A percentile compares a stretch with the other conserved stretches of the same genome.
phyloP scores from a whole-genome alignment of 2,113 vertebrate species.

The Monopterus albus region DNA sequence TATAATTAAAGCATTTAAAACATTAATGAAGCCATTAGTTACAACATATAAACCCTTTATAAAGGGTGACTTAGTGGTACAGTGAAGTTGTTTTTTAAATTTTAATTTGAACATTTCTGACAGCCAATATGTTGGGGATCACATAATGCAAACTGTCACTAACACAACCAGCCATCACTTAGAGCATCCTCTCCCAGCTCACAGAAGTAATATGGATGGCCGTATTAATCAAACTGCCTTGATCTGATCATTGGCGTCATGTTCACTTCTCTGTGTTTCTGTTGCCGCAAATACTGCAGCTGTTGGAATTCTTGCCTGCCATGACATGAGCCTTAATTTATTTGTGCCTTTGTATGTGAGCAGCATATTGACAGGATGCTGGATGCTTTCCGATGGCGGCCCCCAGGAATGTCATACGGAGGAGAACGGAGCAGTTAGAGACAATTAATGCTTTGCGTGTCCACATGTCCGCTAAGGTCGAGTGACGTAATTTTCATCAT shows the following conservation, averaged over 20 bases:
- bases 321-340: slow-evolving; percentile 53
- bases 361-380: slow-evolving; percentile 43
- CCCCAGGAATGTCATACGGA: slow-evolving; percentile 42
- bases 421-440: slow-evolving; percentile 12
- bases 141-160: slow-evolving; percentile 15
- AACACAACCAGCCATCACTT: neutral
- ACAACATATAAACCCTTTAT: neutral
- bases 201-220: slow-evolving; percentile 25
- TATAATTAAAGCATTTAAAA: too few relatives aligned
- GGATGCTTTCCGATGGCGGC: slow-evolving; percentile 54
- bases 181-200: neutral
- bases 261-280: slow-evolving; percentile 30
- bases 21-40: too few relatives aligned
- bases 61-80: neutral
- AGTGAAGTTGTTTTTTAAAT: neutral
- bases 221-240: slow-evolving; percentile 28
- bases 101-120: neutral
- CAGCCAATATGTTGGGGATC: too few relatives aligned
- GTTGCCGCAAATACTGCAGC: slow-evolving; percentile 24
- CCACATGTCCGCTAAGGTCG: too few relatives aligned
- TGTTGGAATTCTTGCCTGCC: slow-evolving; percentile 46
- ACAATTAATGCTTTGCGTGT: slow-evolving; percentile 2
- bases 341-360: slow-evolving; percentile 53
- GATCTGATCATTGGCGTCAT: slow-evolving; percentile 45
- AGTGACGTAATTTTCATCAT: too few relatives aligned